These are phyloP conservation scores for Caiman crocodilus DNA, from an alignment of 2,797 vertebrate species.

Conservation along the genomic window DNA sequence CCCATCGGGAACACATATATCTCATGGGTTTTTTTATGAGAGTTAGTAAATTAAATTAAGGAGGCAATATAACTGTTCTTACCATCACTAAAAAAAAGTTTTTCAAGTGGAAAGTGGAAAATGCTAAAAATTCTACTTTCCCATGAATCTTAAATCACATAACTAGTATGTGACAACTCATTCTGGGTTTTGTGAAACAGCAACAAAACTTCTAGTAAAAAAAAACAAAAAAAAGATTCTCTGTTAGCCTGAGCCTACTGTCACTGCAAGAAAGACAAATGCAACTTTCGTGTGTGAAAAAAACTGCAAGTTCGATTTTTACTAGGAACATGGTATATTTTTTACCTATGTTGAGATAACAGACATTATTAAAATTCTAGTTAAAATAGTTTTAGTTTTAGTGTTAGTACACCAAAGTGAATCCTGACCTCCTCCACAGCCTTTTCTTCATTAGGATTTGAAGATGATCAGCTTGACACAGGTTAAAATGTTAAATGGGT, in stretches of 20 bases:
- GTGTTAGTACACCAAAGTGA: neutral
- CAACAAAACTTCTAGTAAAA: neutral
- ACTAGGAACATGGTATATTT: neutral
- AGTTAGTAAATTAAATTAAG: neutral
- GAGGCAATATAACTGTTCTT: neutral
- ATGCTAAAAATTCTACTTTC: neutral
- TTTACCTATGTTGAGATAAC: neutral
- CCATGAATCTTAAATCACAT: neutral
- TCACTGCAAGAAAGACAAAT: neutral
- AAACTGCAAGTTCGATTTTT: neutral
- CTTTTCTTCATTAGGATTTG: neutral
- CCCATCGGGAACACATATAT: neutral
- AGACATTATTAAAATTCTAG: neutral
- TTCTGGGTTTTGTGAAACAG: neutral
- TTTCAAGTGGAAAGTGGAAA: neutral
- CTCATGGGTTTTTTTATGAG: neutral
- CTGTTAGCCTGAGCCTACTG: neutral
- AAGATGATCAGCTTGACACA: neutral
- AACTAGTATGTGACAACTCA: neutral
- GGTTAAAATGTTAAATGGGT: neutral
- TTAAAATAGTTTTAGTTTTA: neutral
- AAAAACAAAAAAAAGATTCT: neutral
- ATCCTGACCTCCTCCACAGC: neutral
- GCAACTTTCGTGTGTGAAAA: neutral
- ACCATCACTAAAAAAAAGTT: neutral